Conservation (phyloP, 2,113 vertebrate species). For the Oryzias celebensis region DNA sequence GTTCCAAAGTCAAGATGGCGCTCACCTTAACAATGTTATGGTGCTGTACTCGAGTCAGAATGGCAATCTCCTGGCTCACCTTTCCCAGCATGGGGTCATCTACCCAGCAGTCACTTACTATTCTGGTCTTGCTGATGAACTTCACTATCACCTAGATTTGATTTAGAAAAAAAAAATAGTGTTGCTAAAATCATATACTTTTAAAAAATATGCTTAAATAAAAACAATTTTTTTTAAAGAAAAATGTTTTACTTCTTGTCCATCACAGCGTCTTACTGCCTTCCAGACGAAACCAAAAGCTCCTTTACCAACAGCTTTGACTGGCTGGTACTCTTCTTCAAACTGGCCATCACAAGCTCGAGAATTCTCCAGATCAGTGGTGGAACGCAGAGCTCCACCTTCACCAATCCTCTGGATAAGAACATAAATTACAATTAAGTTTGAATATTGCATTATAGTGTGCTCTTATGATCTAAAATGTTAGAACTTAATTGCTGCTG, state of each 20-base stretch:
- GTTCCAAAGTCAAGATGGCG: background rate
- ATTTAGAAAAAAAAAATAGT: background rate
- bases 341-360: constrained; percentile 88
- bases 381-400: constrained; percentile 69
- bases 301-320: constrained; percentile 86
- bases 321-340: constrained; percentile 79
- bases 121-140: constrained; percentile 90
- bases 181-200: background rate
- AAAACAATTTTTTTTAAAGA: too few relatives aligned
- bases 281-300: constrained; percentile 95
- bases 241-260: constrained; percentile 78
- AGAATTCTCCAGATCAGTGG: constrained; percentile 81
- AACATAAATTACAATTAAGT: too few relatives aligned
- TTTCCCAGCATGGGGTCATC: constrained; percentile 85
- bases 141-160: constrained; percentile 86
- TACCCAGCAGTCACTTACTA: constrained; percentile 90
- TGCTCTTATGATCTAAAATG: background rate
- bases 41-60: constrained; percentile 85
- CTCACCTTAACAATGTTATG: constrained; percentile 88
- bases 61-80: constrained; percentile 89
- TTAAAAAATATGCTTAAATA: too few relatives aligned
- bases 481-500: constrained; percentile 13
- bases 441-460: background rate
- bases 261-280: constrained; percentile 73
- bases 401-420: constrained; percentile 68